phyloP scores from a whole-genome alignment of 2,797 vertebrate species.

The Apogon talboti region DNA sequence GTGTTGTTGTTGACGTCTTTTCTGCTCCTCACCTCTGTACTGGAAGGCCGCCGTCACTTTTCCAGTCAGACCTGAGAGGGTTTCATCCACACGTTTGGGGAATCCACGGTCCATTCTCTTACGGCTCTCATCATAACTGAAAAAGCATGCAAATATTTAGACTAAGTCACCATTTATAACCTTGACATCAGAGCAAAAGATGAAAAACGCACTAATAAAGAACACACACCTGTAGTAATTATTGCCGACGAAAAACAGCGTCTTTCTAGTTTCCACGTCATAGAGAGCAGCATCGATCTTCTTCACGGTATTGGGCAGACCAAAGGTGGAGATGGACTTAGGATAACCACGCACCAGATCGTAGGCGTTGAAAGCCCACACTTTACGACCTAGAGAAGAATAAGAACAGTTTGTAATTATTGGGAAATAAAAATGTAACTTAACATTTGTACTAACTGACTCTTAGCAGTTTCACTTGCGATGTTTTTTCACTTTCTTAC shows the following conservation, averaged over 20 bases:
- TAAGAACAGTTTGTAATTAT: no score
- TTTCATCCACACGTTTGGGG: slow-evolving; percentile 69
- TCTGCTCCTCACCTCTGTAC: slow-evolving; percentile 75
- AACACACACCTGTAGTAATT: slow-evolving; percentile 85
- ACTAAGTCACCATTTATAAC: neutral
- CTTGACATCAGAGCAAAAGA: neutral
- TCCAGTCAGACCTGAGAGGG: slow-evolving; percentile 78
- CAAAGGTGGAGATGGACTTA: slow-evolving; percentile 78
- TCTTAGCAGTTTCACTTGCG: no score
- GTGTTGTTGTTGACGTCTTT: no score
- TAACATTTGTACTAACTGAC: no score
- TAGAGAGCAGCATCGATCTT: slow-evolving; percentile 86
- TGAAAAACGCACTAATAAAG: neutral
- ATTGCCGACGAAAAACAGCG: slow-evolving; percentile 83
- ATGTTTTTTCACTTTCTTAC: no score
- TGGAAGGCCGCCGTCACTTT: slow-evolving; percentile 86
- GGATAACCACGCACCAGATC: slow-evolving; percentile 80
- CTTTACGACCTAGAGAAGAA: slow-evolving; percentile 47
- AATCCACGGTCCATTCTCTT: slow-evolving; percentile 81
- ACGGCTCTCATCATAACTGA: slow-evolving; percentile 86
- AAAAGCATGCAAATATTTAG: neutral
- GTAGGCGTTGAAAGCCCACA: slow-evolving; percentile 84
- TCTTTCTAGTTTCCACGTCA: slow-evolving; percentile 79
- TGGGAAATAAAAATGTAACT: no score
- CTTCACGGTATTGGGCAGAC: slow-evolving; percentile 80